Evolutionary conservation across 2,113 vertebrate species (phyloP), one percentile per base, ranked within the genome.

Genomic region (Lota lota): DNA sequence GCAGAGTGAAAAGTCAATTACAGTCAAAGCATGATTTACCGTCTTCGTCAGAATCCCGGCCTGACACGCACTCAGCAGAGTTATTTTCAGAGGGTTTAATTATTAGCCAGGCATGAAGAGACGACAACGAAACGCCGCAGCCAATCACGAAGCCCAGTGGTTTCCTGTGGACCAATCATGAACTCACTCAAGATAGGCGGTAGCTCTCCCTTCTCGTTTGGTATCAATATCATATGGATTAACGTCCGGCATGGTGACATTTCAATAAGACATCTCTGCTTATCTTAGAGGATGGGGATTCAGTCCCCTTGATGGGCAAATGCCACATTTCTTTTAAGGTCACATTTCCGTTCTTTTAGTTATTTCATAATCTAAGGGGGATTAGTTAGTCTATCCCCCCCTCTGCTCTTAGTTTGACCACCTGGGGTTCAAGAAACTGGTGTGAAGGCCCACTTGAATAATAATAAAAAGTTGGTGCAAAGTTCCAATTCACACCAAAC

Each of bases 1-100:
- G 82, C 84, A 83, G 65, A 87, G 78, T 65, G 72, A 83, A 78
- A 86, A 88, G 84, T 85, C 83, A 88, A 85, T 89, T 88, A 90
- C 66, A 82, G 68, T 86, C 71, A 83, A 82, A 82, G 70, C 71
- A 76, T 67, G 63, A 70, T 47, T 36, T 63, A 69, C 74, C 63
- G 68, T 78, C 74, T 87, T 84, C 84, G 74, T 79, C 77, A 69
- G 57, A 79, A 80, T 81, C 76, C 28, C 33, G 59, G 59, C 62
- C 67, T 67, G 68, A 73, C 69, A 74, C 76, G 66, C 68, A 67
- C 83, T 72, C 66, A 15, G 63, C 68, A 61, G 64, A 82, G 75
- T 80, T 72, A 72, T 78, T 84, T 73, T 73, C 77, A 65, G 53
- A 79, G 66, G 17, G 14, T 88, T 79, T 87, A 82, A 87, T 86